Evolutionary conservation across 2,888 invertebrate genomes (phyloP), one percentile per base, ranked within the genome.

Genomic region (Drosophila anceps): DNA sequence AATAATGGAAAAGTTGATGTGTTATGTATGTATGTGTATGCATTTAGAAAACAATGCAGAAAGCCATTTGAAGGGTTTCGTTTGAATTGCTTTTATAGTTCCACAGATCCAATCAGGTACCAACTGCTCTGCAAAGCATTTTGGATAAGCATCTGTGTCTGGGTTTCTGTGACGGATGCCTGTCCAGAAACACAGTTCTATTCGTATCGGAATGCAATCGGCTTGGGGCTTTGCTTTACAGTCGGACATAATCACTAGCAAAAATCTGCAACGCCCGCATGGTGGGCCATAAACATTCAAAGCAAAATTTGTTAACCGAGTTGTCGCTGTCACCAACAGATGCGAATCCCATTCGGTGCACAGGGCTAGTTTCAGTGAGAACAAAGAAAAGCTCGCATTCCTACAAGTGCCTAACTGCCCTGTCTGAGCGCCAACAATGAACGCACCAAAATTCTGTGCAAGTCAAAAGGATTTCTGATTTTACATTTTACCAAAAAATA

Each of bases 201-300:
- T 31, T 27, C 37, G 39, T 61, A 39, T 55, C 54, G 12, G 29
- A 12, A 13, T 39, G 13, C 20, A 39, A 13, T 33, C 41, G 24
- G 24, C 35, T 27, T 53, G 35, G 18, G 35, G 54, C 51, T 43
- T 61, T 58, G 60, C 62, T 58, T 18, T 58, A 13, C 24, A 48
- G 75, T 60, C 57, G 53, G 64, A 50, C 70, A 62, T 76, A 75
- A 75, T 75, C 74, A 50, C 43, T 39, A 39, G 53, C 69, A 61
- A 60, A 54, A 58, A 73, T 73, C 73, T 73, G 39, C 27, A 39
- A 53, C 50, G 43, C 74, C 74, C 74, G 74, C 76, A 75, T 75
- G 24, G 15, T 41, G 44, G 18, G 27, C n/a, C 51, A 44, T 15
- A 59, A 64, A 57, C 65, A 68, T 57, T 35, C 66, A 51, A 51